phyloP scores from a whole-genome alignment of 2,888 invertebrate species.

The Euzophera pinguis region DNA sequence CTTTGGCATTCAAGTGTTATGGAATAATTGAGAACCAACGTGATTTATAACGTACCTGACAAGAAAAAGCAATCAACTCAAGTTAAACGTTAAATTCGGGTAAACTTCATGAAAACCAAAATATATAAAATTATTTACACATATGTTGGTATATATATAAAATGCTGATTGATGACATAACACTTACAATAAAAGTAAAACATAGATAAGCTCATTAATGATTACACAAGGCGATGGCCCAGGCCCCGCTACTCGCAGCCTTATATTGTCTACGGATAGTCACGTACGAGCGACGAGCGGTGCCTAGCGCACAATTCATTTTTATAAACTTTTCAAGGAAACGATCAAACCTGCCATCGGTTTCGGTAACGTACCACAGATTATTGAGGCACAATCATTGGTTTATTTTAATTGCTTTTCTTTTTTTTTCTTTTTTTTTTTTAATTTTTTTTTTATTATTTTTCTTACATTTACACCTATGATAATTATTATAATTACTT shows the following conservation, averaged over 20 bases:
- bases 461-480: constrained; percentile 60
- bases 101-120: constrained; percentile 73
- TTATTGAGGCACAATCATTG: constrained; percentile 80
- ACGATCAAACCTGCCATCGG: constrained; percentile 73
- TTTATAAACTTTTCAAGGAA: constrained; percentile 59
- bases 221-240: constrained; percentile 72
- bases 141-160: constrained; percentile 65
- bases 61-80: constrained; percentile 42
- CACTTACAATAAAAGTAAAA: constrained; percentile 79
- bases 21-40: constrained; percentile 33
- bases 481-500: constrained; percentile 77
- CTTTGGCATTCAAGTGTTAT: constrained; percentile 74
- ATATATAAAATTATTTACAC: constrained; percentile 76
- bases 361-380: constrained; percentile 80
- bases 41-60: constrained; percentile 27
- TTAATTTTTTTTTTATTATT: constrained; percentile 35
- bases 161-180: constrained; percentile 78
- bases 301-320: constrained; percentile 63
- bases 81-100: constrained; percentile 56
- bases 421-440: constrained; percentile 47
- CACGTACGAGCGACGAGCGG: constrained; percentile 36
- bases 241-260: constrained; percentile 60
- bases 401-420: constrained; percentile 77
- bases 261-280: constrained; percentile 53
- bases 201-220: constrained; percentile 79